Conservation (phyloP, 2,797 vertebrate genomes). For the Danio kyathit region DNA sequence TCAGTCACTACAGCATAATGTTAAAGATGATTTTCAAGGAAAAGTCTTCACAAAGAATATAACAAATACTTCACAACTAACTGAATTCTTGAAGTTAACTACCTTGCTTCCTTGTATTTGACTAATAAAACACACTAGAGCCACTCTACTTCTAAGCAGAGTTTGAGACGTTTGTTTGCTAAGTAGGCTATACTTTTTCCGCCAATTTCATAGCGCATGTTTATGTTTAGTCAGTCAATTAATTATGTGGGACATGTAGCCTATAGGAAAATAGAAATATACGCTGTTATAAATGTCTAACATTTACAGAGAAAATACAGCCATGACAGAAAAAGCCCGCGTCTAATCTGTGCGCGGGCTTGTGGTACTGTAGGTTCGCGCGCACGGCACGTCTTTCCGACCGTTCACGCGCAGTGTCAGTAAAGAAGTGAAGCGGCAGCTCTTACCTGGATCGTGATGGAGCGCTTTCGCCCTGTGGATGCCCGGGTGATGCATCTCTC, state of each 20-base stretch:
- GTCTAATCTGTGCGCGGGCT: neutral
- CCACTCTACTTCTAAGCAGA: neutral
- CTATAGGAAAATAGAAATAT: neutral
- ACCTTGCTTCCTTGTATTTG: neutral
- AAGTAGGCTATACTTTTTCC: neutral
- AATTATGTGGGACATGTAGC: neutral
- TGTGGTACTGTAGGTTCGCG: neutral
- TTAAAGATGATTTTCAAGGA: no score
- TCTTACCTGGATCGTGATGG: conserved; percentile 54
- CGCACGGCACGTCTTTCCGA: neutral
- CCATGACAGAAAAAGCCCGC: neutral
- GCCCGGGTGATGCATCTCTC: conserved; percentile 51
- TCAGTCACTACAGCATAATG: no score
- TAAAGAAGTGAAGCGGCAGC: neutral
- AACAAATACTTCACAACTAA: neutral
- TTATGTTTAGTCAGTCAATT: neutral
- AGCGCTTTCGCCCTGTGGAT: conserved; percentile 51
- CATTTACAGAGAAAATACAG: neutral
- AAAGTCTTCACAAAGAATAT: neutral
- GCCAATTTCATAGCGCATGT: neutral
- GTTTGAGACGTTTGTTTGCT: neutral
- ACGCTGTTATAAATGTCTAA: neutral
- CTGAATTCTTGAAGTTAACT: neutral
- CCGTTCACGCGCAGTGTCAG: neutral
- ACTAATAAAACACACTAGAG: neutral